Evolutionary conservation across 2,113 vertebrate genomes (phyloP).

Genomic region (Lycaon pictus): DNA sequence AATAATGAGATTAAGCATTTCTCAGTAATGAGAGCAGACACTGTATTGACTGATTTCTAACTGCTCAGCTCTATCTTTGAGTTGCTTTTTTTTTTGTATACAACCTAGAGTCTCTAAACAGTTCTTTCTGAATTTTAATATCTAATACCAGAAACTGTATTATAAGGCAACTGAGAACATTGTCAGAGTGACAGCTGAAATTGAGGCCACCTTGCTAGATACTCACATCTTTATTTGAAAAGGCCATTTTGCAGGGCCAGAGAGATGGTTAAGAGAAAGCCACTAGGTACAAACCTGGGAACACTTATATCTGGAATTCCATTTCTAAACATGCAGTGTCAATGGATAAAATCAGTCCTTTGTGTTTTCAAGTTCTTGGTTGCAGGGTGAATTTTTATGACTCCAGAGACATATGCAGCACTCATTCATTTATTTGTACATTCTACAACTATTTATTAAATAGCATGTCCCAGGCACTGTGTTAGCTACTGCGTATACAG

Average conservation of each 20-base stretch:
- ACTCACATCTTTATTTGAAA: constrained; percentile 53
- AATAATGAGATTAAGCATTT: constrained; percentile 72
- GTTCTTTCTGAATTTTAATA: constrained; percentile 63
- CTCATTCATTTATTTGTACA: constrained; percentile 34
- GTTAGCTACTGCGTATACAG: background rate
- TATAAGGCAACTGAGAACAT: background rate
- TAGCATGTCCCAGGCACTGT: background rate
- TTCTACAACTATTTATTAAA: constrained; percentile 42
- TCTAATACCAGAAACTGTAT: background rate
- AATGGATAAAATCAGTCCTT: constrained; percentile 42
- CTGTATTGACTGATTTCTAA: constrained; percentile 70
- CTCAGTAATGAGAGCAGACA: constrained; percentile 68
- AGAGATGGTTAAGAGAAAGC: constrained; percentile 7
- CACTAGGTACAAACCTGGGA: background rate
- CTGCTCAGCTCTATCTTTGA: constrained; percentile 66
- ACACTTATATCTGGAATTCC: background rate
- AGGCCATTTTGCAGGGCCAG: background rate
- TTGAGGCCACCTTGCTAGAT: background rate
- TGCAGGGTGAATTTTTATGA: constrained; percentile 67
- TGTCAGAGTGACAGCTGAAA: constrained; percentile 13
- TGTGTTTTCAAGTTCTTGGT: constrained; percentile 51
- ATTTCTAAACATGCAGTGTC: constrained; percentile 30
- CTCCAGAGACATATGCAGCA: background rate
- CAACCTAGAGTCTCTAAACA: constrained; percentile 45
- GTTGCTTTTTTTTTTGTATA: constrained; percentile 29